These are phyloP conservation scores for Latrodectus geometricus DNA, from an alignment of 1,140 invertebrate species.

Conservation along the genomic window DNA sequence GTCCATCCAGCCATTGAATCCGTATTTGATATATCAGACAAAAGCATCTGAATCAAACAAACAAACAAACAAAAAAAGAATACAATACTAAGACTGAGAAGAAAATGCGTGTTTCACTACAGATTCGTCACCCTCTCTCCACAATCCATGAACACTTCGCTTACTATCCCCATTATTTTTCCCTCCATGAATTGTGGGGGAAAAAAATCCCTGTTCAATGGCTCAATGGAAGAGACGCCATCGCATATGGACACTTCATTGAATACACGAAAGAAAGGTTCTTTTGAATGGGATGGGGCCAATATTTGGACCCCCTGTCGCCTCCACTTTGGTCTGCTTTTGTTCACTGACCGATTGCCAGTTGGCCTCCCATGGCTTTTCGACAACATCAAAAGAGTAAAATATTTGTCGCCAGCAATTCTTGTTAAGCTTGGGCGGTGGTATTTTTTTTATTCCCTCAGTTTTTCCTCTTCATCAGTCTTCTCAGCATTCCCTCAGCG, in stretches of 20 bases:
- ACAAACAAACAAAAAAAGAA: too few relatives aligned
- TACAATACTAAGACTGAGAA: neutral
- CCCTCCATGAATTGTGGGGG: neutral
- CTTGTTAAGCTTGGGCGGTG: slow-evolving; percentile 28
- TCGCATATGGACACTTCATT: slow-evolving; percentile 15
- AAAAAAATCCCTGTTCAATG: neutral
- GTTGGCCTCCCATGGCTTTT: slow-evolving; percentile 9
- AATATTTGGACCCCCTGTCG: slow-evolving; percentile 57
- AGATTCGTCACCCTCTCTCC: neutral
- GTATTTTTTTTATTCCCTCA: neutral
- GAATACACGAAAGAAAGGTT: slow-evolving; percentile 39
- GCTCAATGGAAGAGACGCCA: slow-evolving; percentile 3
- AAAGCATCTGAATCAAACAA: too few relatives aligned
- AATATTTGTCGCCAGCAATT: slow-evolving; percentile 51
- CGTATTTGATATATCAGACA: too few relatives aligned
- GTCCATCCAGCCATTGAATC: too few relatives aligned
- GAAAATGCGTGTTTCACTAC: neutral
- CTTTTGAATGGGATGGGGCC: slow-evolving; percentile 39
- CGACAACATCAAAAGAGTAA: slow-evolving; percentile 46
- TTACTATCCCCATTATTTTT: neutral
- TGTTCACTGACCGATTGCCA: slow-evolving; percentile 49
- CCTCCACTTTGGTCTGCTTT: slow-evolving; percentile 34
- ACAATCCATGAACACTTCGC: neutral
- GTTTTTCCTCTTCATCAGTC: neutral
- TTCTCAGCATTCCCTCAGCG: neutral